These are phyloP conservation scores for Sparidentex hasta DNA, from an alignment of 2,797 vertebrate species.

Conservation along the genomic window DNA sequence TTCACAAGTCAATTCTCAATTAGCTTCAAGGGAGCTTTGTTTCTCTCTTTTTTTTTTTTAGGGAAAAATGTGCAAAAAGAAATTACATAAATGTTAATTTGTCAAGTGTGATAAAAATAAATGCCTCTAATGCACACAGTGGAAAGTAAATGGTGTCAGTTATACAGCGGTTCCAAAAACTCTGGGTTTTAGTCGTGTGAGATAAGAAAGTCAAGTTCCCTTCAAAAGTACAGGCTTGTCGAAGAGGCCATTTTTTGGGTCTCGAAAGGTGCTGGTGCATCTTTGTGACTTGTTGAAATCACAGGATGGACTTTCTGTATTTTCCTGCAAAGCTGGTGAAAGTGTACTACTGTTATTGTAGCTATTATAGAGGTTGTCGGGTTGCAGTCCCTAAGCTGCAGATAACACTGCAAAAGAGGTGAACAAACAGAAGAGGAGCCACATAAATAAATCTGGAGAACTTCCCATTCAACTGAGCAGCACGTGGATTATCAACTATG, in stretches of 20 bases:
- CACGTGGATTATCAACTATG: background rate
- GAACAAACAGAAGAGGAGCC: slow-evolving; percentile 3
- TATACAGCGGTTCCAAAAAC: slow-evolving; percentile 31
- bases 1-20: slow-evolving; percentile 31
- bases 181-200: slow-evolving; percentile 30
- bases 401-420: background rate
- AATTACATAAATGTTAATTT: slow-evolving; percentile 29
- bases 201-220: slow-evolving; percentile 74
- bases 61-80: slow-evolving; percentile 11
- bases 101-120: slow-evolving; percentile 20
- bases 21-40: slow-evolving; percentile 10
- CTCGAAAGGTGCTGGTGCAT: background rate
- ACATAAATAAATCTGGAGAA: slow-evolving; percentile 9
- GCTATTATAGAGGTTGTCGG: background rate
- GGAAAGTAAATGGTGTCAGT: background rate
- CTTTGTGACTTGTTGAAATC: background rate
- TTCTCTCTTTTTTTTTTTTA: slow-evolving; percentile 36
- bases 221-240: slow-evolving; percentile 50
- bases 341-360: background rate
- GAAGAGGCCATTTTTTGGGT: slow-evolving; percentile 33
- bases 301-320: background rate
- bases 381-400: background rate
- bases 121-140: background rate
- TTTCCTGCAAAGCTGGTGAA: background rate
- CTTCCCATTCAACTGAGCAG: slow-evolving; percentile 8